Evolutionary conservation across 1,140 invertebrate genomes (phyloP), one percentile per base, ranked within the genome.

Genomic region (Drosophila subobscura): DNA sequence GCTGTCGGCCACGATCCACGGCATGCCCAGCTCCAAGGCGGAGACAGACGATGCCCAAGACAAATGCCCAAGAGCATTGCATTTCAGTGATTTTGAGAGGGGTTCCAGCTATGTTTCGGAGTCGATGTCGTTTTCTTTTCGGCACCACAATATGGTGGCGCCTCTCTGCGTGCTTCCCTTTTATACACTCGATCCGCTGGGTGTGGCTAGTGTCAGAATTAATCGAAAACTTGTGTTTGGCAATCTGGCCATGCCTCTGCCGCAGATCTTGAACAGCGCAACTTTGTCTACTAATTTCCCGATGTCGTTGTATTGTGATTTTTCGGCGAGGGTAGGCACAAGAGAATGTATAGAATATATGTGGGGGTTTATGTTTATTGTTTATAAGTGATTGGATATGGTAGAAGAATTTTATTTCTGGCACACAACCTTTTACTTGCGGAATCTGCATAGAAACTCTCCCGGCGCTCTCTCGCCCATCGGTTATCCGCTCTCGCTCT

Each of bases 21-120:
- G 23, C 20, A 25, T 68, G 10, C 12, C 46, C 25, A 5, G 41
- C 25, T 56, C 52, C 60, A 10, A 52, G 40, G 0, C 63, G 70
- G 46, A 46, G 25, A 37, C 52, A 44, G 16, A 14, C 5, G 4
- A 65, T 53, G 51, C 27, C 64, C 61, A 64, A 60, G 20, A 60
- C 59, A 68, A 49, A 72, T 75, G 83, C 57, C 78, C 46, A 83
- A 44, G 46, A 81, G 60, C 74, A 81, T 61, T 45, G 64, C 73
- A 56, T 73, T 51, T 33, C 47, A 71, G 29, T 27, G 4, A n/a
- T 14, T 46, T 45, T 16, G 20, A 56, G 56, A 33, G 3, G 10
- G 29, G 3, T 33, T 33, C 2, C 10, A 8, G 8, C 10, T 33
- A 8, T 8, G 29, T 10, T 29, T 20, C 16, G 16, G 6, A 7